These are phyloP conservation scores for Piprites chloris DNA, from an alignment of 2,113 vertebrate genomes.

Conservation along the genomic window DNA sequence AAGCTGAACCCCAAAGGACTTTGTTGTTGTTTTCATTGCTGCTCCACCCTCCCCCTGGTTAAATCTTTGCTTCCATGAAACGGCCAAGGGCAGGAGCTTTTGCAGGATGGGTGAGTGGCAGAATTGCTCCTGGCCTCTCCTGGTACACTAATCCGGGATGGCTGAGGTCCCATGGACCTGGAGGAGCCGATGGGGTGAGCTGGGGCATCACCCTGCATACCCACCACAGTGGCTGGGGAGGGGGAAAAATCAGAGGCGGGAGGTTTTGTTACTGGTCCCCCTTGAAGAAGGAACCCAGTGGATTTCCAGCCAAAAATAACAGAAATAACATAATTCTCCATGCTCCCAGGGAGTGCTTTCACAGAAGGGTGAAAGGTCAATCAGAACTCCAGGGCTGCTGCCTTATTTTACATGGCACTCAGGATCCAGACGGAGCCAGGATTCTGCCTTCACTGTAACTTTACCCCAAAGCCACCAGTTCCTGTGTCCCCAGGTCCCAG, in stretches of 20 bases:
- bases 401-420: background rate
- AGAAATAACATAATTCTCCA: background rate
- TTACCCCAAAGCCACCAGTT: background rate
- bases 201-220: background rate
- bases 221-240: background rate
- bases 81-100: background rate
- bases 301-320: background rate
- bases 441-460: background rate
- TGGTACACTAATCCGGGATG: rapidly evolving
- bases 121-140: background rate
- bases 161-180: rapidly evolving
- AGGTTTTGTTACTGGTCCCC: background rate
- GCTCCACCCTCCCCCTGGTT: background rate
- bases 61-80: background rate
- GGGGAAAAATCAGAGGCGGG: background rate
- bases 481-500: background rate
- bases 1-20: slow-evolving; percentile 10
- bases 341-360: background rate
- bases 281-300: background rate
- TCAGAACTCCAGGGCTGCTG: background rate
- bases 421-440: background rate
- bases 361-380: background rate
- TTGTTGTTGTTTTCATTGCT: background rate
- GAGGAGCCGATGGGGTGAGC: background rate
- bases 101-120: background rate